Percentiles rank a stretch among this genome's conserved stretches.
Evolutionary conservation across 37 sponge, comb jelly and placozoan species (phyloP).

Genomic region (Theonella swinhoei): DNA sequence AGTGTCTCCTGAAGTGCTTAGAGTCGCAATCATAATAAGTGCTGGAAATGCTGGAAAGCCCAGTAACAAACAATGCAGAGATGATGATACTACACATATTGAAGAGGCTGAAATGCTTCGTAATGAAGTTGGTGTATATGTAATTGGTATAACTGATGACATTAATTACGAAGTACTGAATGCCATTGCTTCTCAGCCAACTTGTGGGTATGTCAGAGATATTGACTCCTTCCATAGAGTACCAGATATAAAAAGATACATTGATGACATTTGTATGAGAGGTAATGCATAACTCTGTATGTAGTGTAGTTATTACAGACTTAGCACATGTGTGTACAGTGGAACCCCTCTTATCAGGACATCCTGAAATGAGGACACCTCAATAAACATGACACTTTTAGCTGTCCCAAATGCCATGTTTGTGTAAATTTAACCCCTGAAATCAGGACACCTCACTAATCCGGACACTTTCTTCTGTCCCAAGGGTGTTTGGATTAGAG

Average conservation of each 20-base stretch:
- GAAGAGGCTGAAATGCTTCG: neutral
- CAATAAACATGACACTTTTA: too few relatives aligned
- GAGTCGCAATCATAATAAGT: neutral
- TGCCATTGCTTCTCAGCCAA: neutral
- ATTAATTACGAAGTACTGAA: neutral
- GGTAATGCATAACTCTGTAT: too few relatives aligned
- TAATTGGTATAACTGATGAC: conserved; percentile 2
- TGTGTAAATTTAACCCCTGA: too few relatives aligned
- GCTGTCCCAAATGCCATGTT: too few relatives aligned
- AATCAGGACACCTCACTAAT: too few relatives aligned
- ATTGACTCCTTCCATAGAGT: neutral
- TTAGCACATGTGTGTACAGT: too few relatives aligned
- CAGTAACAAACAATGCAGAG: neutral
- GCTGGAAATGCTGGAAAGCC: conserved; percentile 1
- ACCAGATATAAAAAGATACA: neutral
- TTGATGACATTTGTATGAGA: neutral
- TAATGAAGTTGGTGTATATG: neutral
- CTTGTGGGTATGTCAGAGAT: neutral
- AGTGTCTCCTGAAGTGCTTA: neutral
- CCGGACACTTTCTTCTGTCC: too few relatives aligned
- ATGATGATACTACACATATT: too few relatives aligned
- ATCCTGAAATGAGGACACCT: too few relatives aligned
- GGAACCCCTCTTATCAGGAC: too few relatives aligned
- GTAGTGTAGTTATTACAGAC: too few relatives aligned
- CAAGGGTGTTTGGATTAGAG: too few relatives aligned